A percentile compares a stretch with the other conserved stretches of the same genome.
Conservation (phyloP, 2,888 invertebrate species). For the Trissolcus brochymenae region DNA sequence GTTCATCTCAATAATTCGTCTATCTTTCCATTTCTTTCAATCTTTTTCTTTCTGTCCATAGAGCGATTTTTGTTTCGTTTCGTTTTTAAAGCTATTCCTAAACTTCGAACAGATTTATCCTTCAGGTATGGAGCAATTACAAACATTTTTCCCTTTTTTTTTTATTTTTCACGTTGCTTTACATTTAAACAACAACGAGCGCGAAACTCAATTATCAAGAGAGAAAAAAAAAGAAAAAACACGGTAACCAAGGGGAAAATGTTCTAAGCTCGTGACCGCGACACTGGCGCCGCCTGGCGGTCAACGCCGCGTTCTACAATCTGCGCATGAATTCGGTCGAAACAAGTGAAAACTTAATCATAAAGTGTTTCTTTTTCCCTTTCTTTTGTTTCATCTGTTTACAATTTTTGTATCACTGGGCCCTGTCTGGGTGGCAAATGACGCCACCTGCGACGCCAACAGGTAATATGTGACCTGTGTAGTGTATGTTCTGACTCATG, state of each 20-base stretch:
- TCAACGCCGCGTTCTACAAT: conserved; percentile 21
- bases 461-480: conserved; percentile 25
- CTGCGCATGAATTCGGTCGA: conserved; percentile 31
- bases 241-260: conserved; percentile 31
- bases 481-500: conserved; percentile 25
- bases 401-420: conserved; percentile 16
- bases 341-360: conserved; percentile 16
- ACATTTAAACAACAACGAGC: conserved; percentile 34
- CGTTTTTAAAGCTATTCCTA: conserved; percentile 6
- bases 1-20: conserved; percentile 33
- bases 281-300: conserved; percentile 18
- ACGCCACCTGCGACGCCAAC: conserved; percentile 24
- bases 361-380: conserved; percentile 12
- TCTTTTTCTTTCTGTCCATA: conserved; percentile 9
- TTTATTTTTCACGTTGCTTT: conserved; percentile 23
- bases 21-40: conserved; percentile 33
- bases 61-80: conserved; percentile 22
- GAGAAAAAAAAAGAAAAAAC: conserved; percentile 8
- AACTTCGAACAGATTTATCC: conserved; percentile 15
- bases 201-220: conserved; percentile 14
- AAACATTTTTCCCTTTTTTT: conserved; percentile 50
- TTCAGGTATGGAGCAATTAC: conserved; percentile 40
- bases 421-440: conserved; percentile 29
- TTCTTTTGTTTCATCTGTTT: conserved; percentile 8
- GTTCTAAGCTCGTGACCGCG: conserved; percentile 35